Evolutionary conservation across 2,888 invertebrate genomes (phyloP).

Genomic region (Eilema caniola): DNA sequence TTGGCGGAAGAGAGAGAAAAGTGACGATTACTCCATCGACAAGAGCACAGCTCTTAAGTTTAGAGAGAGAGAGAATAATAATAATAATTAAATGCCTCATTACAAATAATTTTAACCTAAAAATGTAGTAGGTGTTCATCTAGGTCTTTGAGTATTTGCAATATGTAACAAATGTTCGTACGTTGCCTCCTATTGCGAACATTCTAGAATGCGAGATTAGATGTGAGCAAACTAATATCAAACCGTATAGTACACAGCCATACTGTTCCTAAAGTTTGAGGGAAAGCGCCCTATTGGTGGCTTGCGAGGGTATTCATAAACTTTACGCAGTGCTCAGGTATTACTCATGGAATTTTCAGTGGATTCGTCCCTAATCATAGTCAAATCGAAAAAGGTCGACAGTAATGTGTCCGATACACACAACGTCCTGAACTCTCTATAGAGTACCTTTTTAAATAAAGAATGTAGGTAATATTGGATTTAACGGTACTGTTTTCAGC

Average conservation of each 20-base stretch:
- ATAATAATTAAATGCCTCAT: no score
- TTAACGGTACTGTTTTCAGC: constrained; percentile 7
- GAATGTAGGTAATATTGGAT: background rate
- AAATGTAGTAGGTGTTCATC: no score
- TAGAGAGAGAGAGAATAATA: no score
- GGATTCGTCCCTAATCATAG: background rate
- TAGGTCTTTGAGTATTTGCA: background rate
- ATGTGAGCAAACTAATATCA: background rate
- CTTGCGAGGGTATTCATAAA: background rate
- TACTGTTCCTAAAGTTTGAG: background rate
- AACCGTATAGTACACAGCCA: background rate
- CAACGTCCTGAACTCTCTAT: background rate
- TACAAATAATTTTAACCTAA: no score
- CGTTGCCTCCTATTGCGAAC: background rate
- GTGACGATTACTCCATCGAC: no score
- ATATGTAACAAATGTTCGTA: background rate
- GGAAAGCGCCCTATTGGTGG: background rate
- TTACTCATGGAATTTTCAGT: background rate
- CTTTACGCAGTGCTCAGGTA: background rate
- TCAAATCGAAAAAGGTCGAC: background rate
- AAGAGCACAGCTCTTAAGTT: no score
- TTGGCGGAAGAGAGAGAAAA: no score
- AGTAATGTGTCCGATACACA: background rate
- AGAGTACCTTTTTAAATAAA: background rate
- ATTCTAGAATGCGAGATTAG: background rate